Evolutionary conservation across 2,113 vertebrate species (phyloP).

Genomic region (Hippoglossus stenolepis): DNA sequence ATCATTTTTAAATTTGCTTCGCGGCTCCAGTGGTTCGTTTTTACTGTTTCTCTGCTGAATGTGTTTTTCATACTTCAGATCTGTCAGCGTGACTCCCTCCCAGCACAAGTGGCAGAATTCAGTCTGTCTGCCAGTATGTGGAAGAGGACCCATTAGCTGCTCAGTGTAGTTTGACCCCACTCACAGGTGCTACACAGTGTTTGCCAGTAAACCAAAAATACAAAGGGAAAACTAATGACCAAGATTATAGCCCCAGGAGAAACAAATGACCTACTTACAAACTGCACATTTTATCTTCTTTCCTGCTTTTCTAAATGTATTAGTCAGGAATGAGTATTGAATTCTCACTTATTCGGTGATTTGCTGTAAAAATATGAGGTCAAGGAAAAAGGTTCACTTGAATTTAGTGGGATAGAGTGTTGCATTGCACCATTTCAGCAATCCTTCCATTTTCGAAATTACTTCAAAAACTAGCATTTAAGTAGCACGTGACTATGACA

Average conservation of each 20-base stretch:
- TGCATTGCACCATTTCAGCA: too few relatives aligned
- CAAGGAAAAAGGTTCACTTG: too few relatives aligned
- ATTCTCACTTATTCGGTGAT: neutral
- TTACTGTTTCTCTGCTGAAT: neutral
- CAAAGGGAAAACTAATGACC: slow-evolving; percentile 37
- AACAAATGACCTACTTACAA: slow-evolving; percentile 6
- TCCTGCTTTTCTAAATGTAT: neutral
- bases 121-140: slow-evolving; percentile 67
- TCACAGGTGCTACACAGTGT: slow-evolving; percentile 79
- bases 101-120: slow-evolving; percentile 69
- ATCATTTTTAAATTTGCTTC: neutral
- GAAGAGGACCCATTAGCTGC: slow-evolving; percentile 76
- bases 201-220: slow-evolving; percentile 75
- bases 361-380: too few relatives aligned
- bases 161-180: slow-evolving; percentile 78
- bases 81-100: slow-evolving; percentile 35
- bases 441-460: too few relatives aligned
- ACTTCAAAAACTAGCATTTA: too few relatives aligned
- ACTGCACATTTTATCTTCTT: neutral
- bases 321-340: neutral
- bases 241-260: neutral
- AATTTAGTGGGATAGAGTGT: too few relatives aligned
- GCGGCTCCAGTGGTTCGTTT: neutral
- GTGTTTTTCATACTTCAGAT: slow-evolving; percentile 15
- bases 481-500: too few relatives aligned